phyloP scores from a whole-genome alignment of 2,888 invertebrate genomes.

The Sylvicola fuscatus region DNA sequence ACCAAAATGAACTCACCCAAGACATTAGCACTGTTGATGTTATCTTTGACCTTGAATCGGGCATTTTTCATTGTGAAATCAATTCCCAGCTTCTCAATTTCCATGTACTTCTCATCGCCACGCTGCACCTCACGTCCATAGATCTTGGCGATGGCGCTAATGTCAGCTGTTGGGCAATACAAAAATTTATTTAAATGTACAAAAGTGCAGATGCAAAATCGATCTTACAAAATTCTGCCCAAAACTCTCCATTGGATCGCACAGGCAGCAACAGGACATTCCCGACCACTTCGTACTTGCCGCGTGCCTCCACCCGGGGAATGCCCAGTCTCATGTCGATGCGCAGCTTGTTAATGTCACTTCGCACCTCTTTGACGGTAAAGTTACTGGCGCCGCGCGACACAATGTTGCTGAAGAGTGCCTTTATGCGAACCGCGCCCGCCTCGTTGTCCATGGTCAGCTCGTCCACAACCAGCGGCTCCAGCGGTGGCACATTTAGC shows the following conservation, averaged over 20 bases:
- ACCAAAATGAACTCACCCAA: slow-evolving; percentile 32
- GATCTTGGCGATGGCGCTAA: slow-evolving; percentile 46
- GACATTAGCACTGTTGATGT: slow-evolving; percentile 52
- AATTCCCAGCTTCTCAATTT: slow-evolving; percentile 40
- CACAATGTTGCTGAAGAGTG: slow-evolving; percentile 52
- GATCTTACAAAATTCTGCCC: slow-evolving; percentile 54
- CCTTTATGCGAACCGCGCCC: slow-evolving; percentile 51
- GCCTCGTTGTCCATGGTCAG: slow-evolving; percentile 60
- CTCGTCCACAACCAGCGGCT: slow-evolving; percentile 46
- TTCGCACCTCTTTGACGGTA: slow-evolving; percentile 47
- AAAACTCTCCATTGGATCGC: slow-evolving; percentile 58
- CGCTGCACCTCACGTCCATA: slow-evolving; percentile 42
- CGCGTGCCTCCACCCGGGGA: slow-evolving; percentile 52
- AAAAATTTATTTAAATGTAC: slow-evolving; percentile 2
- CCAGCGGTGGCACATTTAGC: slow-evolving; percentile 51
- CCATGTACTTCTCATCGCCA: slow-evolving; percentile 42
- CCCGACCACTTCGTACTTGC: slow-evolving; percentile 55
- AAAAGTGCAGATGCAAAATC: neutral
- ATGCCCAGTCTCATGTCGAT: slow-evolving; percentile 36
- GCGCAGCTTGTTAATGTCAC: slow-evolving; percentile 29
- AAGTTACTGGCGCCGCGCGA: slow-evolving; percentile 58
- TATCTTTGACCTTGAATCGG: slow-evolving; percentile 47
- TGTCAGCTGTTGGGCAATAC: slow-evolving; percentile 38
- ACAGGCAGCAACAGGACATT: slow-evolving; percentile 61
- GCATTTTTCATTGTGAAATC: slow-evolving; percentile 51